phyloP scores from a whole-genome alignment of 2,113 vertebrate genomes.

The Cyprinus carpio region DNA sequence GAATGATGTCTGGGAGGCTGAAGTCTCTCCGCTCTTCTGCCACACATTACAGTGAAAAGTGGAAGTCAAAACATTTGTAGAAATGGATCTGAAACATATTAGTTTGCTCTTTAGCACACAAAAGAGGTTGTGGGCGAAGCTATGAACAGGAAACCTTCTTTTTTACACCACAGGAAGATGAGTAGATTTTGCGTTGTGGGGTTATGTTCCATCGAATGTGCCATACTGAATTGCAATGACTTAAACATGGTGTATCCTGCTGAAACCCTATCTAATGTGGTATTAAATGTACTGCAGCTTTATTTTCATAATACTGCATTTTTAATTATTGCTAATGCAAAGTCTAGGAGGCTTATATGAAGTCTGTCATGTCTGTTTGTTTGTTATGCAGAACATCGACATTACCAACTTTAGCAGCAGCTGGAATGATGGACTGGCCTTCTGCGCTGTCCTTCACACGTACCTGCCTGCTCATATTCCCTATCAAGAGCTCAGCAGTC shows the following conservation, averaged over 20 bases:
- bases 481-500: conserved; percentile 90
- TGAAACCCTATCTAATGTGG: background rate
- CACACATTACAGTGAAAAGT: background rate
- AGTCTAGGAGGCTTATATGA: background rate
- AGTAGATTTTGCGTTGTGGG: background rate
- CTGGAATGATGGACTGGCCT: conserved; percentile 96
- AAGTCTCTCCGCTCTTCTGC: background rate
- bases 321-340: background rate
- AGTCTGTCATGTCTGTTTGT: background rate
- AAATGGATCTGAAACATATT: background rate
- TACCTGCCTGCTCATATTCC: conserved; percentile 97
- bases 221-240: background rate
- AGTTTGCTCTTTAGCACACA: background rate
- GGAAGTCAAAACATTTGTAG: background rate
- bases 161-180: no score
- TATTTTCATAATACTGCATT: background rate
- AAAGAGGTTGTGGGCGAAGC: background rate
- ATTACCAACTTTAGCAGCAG: conserved; percentile 99
- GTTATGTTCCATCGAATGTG: background rate
- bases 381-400: conserved; percentile 86
- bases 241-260: conserved; percentile 11
- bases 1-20: background rate
- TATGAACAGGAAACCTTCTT: background rate
- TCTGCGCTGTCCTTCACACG: conserved; percentile 95
- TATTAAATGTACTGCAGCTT: background rate